These are phyloP conservation scores for Brenthis hecate DNA, from an alignment of 2,888 invertebrate genomes.

Conservation along the genomic window DNA sequence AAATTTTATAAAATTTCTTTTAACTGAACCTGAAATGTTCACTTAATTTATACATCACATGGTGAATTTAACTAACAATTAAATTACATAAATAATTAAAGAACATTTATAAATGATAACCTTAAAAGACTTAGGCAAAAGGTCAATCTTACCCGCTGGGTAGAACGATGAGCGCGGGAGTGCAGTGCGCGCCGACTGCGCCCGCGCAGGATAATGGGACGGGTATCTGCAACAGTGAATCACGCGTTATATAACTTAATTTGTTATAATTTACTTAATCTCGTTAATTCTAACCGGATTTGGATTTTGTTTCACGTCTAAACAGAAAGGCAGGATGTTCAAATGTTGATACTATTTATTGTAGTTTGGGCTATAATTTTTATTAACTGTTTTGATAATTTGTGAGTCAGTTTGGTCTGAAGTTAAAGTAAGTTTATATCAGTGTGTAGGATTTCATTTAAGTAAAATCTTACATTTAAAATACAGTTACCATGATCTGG, in stretches of 20 bases:
- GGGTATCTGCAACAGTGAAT: constrained; percentile 43
- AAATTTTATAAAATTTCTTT: no score
- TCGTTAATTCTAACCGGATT: constrained; percentile 2
- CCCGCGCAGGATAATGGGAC: constrained; percentile 63
- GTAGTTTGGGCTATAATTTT: no score
- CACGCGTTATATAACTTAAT: constrained; percentile 28
- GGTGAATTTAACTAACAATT: no score
- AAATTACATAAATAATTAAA: not conserved
- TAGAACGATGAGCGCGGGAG: constrained; percentile 20
- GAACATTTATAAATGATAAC: not conserved
- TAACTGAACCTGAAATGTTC: no score
- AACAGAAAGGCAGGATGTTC: not conserved
- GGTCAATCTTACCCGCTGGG: constrained; percentile 27
- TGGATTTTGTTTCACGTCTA: constrained; percentile 19
- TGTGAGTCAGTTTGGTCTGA: no score
- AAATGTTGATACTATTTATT: no score
- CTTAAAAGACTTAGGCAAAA: not conserved
- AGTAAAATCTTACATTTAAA: no score
- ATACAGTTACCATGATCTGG: no score
- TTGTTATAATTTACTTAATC: constrained; percentile 21
- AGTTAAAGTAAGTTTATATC: no score
- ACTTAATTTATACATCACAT: no score
- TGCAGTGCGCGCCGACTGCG: constrained; percentile 57
- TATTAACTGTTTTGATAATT: no score
- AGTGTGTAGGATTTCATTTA: no score